These are phyloP conservation scores for Sebastes matsubarae DNA, from an alignment of 2,797 vertebrate species.

Conservation along the genomic window DNA sequence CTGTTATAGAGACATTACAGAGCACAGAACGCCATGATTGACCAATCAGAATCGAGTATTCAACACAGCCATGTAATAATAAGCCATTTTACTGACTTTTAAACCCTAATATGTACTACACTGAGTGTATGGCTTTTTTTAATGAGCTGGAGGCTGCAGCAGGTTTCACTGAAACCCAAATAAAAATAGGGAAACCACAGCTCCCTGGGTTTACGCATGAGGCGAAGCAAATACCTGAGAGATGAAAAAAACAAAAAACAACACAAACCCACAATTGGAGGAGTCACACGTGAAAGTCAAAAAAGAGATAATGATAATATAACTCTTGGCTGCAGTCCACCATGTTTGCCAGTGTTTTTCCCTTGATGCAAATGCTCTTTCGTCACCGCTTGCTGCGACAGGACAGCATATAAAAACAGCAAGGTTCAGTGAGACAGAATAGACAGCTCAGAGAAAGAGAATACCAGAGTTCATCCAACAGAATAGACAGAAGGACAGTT, in stretches of 20 bases:
- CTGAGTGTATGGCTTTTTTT: too few relatives aligned
- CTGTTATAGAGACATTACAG: too few relatives aligned
- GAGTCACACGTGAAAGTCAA: background rate
- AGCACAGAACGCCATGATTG: too few relatives aligned
- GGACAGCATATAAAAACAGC: background rate
- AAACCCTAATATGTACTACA: background rate
- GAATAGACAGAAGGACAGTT: background rate
- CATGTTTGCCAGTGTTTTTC: background rate
- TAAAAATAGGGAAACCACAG: background rate
- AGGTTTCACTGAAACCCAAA: background rate
- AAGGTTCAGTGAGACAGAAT: background rate
- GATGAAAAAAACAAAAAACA: background rate
- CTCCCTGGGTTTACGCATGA: too few relatives aligned
- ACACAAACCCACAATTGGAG: background rate
- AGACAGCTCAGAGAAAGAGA: background rate
- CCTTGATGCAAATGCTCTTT: conserved; percentile 18
- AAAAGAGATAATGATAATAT: background rate
- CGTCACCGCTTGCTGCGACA: background rate
- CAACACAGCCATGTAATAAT: too few relatives aligned
- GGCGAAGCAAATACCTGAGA: background rate
- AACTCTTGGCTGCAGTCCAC: background rate
- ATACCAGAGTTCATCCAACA: background rate
- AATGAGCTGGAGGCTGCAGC: background rate
- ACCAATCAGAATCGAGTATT: too few relatives aligned
- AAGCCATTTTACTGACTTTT: too few relatives aligned